A percentile compares a stretch with the other conserved stretches of the same genome.
phyloP scores from a whole-genome alignment of 1,140 invertebrate species.

The Diprion similis region DNA sequence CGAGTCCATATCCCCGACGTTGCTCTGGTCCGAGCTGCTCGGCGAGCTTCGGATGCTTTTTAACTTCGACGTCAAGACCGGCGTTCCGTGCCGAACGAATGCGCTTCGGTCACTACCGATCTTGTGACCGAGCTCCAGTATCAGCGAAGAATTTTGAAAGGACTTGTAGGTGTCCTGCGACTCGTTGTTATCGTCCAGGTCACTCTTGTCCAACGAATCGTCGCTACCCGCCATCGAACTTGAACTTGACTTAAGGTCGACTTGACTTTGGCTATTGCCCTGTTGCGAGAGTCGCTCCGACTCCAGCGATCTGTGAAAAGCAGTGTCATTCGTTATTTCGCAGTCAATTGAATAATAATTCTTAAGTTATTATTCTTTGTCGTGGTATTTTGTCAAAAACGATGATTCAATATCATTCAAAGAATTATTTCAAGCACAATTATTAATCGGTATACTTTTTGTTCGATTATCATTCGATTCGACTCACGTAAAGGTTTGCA shows the following conservation, averaged over 20 bases:
- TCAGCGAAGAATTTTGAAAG: slow-evolving; percentile 47
- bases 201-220: slow-evolving; percentile 68
- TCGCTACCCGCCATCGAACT: slow-evolving; percentile 67
- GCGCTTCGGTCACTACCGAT: slow-evolving; percentile 52
- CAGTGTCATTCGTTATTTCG: background rate
- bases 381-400: too few species aligned
- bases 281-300: slow-evolving; percentile 66
- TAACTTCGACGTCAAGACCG: slow-evolving; percentile 38
- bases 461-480: too few species aligned
- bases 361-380: background rate
- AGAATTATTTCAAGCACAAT: too few species aligned
- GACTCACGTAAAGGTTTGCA: slow-evolving; percentile 50
- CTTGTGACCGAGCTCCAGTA: slow-evolving; percentile 53
- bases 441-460: too few species aligned
- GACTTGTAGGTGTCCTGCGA: slow-evolving; percentile 50
- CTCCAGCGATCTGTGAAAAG: slow-evolving; percentile 47
- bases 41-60: slow-evolving; percentile 34
- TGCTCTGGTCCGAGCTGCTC: background rate
- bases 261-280: slow-evolving; percentile 44
- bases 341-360: background rate
- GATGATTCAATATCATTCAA: too few species aligned
- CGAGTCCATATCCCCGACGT: slow-evolving; percentile 38
- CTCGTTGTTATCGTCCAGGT: slow-evolving; percentile 64
- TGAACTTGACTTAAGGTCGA: slow-evolving; percentile 55
- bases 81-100: slow-evolving; percentile 47